These are phyloP conservation scores for Amblyraja radiata DNA, from an alignment of 2,797 vertebrate genomes.

Conservation along the genomic window DNA sequence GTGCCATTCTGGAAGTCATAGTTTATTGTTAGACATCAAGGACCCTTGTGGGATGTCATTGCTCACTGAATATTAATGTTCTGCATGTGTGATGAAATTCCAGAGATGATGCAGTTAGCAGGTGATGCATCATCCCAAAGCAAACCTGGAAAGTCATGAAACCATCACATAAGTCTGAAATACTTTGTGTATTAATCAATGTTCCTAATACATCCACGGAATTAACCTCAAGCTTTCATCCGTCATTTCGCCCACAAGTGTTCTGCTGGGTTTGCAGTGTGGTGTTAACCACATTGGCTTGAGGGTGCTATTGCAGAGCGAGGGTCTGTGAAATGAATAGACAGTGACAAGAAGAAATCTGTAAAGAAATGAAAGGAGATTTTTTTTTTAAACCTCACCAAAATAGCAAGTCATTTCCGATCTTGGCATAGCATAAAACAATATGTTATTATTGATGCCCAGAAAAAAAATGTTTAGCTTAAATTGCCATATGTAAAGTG, in stretches of 20 bases:
- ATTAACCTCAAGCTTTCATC: not conserved
- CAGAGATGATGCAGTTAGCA: not conserved
- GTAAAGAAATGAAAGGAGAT: not conserved
- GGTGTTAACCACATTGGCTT: not conserved
- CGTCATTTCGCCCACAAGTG: not conserved
- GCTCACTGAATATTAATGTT: not conserved
- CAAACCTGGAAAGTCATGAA: not conserved
- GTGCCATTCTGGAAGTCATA: not conserved
- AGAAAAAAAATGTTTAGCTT: too few relatives aligned
- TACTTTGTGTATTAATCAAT: not conserved
- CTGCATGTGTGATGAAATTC: not conserved
- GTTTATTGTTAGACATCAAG: not conserved
- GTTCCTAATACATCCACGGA: not conserved
- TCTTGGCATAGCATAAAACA: not conserved
- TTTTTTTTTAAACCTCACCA: not conserved
- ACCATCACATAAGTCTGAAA: constrained; percentile 5
- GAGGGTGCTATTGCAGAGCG: not conserved
- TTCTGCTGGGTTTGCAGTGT: not conserved
- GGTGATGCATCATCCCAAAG: constrained; percentile 1
- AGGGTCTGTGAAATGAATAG: not conserved
- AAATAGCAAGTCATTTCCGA: not conserved
- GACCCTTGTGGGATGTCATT: not conserved
- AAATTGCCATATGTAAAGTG: too few relatives aligned
- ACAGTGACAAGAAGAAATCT: not conserved
- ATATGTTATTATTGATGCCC: not conserved